Conservation (phyloP, 2,797 vertebrate species). For the Sebastes iracundus region DNA sequence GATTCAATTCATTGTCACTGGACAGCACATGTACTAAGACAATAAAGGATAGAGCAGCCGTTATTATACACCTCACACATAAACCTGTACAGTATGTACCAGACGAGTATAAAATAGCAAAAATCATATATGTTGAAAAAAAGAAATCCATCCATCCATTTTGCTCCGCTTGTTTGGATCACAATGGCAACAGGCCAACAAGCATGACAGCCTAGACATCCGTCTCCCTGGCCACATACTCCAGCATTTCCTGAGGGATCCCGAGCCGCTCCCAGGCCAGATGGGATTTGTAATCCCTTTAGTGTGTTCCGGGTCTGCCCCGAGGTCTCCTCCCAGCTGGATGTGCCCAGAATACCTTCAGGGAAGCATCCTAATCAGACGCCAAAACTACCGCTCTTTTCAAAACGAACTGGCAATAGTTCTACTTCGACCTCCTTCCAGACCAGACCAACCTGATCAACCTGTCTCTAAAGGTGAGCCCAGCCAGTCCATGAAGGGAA, state of each 20-base stretch:
- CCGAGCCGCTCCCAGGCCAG: background rate
- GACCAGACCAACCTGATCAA: background rate
- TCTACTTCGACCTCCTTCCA: background rate
- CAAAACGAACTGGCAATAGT: background rate
- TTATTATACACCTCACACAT: background rate
- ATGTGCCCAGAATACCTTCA: conserved; percentile 19
- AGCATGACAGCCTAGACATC: background rate
- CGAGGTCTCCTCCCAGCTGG: background rate
- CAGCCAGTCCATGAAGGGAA: background rate
- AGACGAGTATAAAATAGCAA: background rate
- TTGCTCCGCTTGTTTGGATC: background rate
- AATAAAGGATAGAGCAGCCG: background rate
- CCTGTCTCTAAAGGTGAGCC: background rate
- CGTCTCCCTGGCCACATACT: background rate
- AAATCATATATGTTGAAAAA: background rate
- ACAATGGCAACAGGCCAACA: background rate
- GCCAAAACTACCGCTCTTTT: background rate
- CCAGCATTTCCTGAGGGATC: conserved; percentile 4
- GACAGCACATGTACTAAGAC: background rate
- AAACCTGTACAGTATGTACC: too few relatives aligned
- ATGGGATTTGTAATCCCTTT: conserved; percentile 9
- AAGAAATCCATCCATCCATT: background rate
- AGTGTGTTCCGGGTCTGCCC: conserved; percentile 1
- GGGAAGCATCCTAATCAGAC: background rate
- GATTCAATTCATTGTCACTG: background rate